Evolutionary conservation across 2,797 vertebrate species (phyloP).

Genomic region (Salarias fasciatus): DNA sequence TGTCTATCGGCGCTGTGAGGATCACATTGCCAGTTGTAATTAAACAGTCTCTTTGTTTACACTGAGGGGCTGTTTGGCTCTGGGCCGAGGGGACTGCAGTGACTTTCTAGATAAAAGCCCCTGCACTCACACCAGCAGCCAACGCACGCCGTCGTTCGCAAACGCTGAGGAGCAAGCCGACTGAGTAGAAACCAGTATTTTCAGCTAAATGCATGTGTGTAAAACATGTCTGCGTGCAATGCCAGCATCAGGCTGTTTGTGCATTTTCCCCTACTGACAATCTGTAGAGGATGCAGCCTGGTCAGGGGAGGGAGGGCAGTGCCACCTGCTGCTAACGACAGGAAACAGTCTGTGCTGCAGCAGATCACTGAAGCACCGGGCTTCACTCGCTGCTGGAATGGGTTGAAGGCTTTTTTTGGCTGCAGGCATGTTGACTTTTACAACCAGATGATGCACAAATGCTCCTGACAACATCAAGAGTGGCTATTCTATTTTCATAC

Average conservation of each 20-base stretch:
- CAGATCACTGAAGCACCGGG: not conserved
- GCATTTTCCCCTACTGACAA: too few species aligned
- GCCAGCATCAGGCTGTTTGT: too few species aligned
- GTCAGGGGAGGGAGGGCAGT: constrained; percentile 35
- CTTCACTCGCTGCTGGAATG: too few species aligned
- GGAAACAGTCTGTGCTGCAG: constrained; percentile 1
- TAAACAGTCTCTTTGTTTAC: constrained; percentile 56
- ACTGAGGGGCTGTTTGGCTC: constrained; percentile 28
- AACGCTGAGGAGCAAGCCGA: constrained; percentile 4
- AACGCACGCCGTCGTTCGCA: constrained; percentile 6
- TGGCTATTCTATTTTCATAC: too few species aligned
- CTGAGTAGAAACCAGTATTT: constrained; percentile 5
- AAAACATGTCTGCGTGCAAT: constrained; percentile 7
- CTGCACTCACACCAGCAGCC: constrained; percentile 5
- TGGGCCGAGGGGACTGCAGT: constrained; percentile 17
- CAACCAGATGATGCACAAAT: not conserved
- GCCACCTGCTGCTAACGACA: constrained; percentile 69
- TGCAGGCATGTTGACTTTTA: not conserved
- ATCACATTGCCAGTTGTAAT: constrained; percentile 45
- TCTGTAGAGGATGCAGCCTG: constrained; percentile 7
- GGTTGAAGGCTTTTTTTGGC: not conserved
- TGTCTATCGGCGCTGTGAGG: constrained; percentile 12
- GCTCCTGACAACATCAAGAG: not conserved
- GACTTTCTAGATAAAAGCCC: constrained; percentile 40
- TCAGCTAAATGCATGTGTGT: constrained; percentile 13